phyloP scores from a whole-genome alignment of 1,140 invertebrate species.

The Zaprionus camerounensis region DNA sequence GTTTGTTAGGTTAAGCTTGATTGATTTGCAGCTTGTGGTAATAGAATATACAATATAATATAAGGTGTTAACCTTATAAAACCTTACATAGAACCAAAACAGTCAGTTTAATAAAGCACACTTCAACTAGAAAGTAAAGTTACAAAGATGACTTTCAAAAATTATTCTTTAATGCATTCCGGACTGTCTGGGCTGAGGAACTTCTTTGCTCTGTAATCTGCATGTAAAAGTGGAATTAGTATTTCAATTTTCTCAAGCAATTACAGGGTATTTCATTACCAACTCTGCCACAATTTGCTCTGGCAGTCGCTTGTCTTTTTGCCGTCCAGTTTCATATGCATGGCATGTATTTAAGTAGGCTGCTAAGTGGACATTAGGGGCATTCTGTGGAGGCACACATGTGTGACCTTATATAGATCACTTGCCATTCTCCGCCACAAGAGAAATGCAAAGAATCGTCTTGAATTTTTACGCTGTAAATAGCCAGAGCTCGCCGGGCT shows the following conservation, averaged over 20 bases:
- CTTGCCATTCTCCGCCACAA: conserved; percentile 51
- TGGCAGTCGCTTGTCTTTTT: conserved; percentile 13
- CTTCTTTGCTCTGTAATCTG: no score
- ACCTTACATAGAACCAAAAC: no score
- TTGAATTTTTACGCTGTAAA: conserved; percentile 53
- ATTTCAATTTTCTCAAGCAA: neutral
- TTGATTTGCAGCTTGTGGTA: no score
- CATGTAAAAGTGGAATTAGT: no score
- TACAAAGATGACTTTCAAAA: no score
- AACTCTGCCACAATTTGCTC: neutral
- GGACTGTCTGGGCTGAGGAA: no score
- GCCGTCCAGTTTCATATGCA: conserved; percentile 66
- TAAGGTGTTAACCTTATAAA: no score
- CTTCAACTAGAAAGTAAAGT: no score
- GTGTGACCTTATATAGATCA: conserved; percentile 78
- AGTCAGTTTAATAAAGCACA: no score
- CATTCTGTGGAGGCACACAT: conserved; percentile 69
- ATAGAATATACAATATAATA: no score
- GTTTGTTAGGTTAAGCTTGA: no score
- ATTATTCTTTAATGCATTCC: no score
- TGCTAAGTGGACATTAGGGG: conserved; percentile 78
- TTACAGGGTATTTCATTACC: neutral
- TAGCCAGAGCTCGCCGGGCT: conserved; percentile 17
- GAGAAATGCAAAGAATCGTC: conserved; percentile 63
- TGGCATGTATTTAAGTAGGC: conserved; percentile 76